Conservation (phyloP, 2,888 invertebrate species). For the Lycocerus yunnanus region DNA sequence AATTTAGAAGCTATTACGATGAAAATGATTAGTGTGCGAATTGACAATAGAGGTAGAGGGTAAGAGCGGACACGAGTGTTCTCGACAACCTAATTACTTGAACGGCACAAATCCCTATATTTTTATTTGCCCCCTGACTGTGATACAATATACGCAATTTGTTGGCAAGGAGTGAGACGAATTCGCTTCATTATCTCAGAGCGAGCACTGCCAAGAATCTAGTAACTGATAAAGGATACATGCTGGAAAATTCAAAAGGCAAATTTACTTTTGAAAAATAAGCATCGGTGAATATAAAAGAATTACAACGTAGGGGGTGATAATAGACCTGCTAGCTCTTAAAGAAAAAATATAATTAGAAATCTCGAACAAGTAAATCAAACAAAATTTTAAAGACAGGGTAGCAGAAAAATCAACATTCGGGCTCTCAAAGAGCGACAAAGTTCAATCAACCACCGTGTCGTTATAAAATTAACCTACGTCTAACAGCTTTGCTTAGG, state of each 20-base stretch:
- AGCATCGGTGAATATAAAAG: constrained; percentile 45
- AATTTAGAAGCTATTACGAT: constrained; percentile 39
- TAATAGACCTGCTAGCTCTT: constrained; percentile 49
- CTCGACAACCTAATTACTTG: constrained; percentile 61
- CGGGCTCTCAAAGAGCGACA: constrained; percentile 30
- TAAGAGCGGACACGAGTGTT: constrained; percentile 52
- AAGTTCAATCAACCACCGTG: constrained; percentile 39
- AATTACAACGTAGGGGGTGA: constrained; percentile 46
- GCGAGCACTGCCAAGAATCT: constrained; percentile 30
- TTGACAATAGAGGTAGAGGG: constrained; percentile 24
- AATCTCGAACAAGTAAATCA: constrained; percentile 49
- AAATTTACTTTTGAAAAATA: constrained; percentile 46
- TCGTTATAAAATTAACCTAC: constrained; percentile 38
- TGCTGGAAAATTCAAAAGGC: constrained; percentile 51
- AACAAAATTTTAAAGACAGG: constrained; percentile 40
- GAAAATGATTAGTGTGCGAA: constrained; percentile 25
- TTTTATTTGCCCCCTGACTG: constrained; percentile 55
- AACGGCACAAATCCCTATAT: constrained; percentile 41
- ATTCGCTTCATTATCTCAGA: constrained; percentile 30
- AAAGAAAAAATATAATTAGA: constrained; percentile 54
- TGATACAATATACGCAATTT: constrained; percentile 56
- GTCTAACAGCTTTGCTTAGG: constrained; percentile 33
- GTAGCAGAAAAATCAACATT: constrained; percentile 28
- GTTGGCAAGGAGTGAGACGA: constrained; percentile 38
- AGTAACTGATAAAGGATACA: constrained; percentile 49